phyloP scores from a whole-genome alignment of 2,888 invertebrate species.

The Ametastegia equiseti region DNA sequence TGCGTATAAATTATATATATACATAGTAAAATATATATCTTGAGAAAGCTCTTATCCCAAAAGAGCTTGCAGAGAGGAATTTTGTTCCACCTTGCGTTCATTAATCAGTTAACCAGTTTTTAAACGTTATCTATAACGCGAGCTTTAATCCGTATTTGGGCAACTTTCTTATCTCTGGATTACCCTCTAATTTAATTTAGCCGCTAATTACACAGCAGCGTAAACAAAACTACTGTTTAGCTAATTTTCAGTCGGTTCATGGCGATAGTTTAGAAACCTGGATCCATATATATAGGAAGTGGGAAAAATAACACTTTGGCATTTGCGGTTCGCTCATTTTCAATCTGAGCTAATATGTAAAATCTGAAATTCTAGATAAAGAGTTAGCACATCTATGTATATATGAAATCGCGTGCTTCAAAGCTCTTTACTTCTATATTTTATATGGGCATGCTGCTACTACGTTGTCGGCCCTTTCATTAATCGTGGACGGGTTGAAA shows the following conservation, averaged over 20 bases:
- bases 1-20: background rate
- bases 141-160: background rate
- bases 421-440: background rate
- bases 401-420: conserved; percentile 6
- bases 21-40: background rate
- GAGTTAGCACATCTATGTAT: too few species aligned
- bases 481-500: background rate
- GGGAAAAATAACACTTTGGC: background rate
- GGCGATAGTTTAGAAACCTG: background rate
- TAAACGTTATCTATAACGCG: background rate
- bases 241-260: too few species aligned
- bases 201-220: background rate
- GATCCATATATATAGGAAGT: background rate
- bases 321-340: background rate
- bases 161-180: background rate
- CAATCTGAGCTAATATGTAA: background rate
- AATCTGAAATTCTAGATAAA: conserved; percentile 9
- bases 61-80: background rate
- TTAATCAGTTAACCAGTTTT: background rate
- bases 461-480: background rate
- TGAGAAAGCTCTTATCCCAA: background rate
- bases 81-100: background rate
- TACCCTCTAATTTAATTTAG: background rate
- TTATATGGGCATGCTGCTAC: background rate
- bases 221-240: too few species aligned